Percentiles rank a stretch among this genome's conserved stretches.
Conservation (phyloP, 2,888 invertebrate genomes). For the Saturnia pavonia region DNA sequence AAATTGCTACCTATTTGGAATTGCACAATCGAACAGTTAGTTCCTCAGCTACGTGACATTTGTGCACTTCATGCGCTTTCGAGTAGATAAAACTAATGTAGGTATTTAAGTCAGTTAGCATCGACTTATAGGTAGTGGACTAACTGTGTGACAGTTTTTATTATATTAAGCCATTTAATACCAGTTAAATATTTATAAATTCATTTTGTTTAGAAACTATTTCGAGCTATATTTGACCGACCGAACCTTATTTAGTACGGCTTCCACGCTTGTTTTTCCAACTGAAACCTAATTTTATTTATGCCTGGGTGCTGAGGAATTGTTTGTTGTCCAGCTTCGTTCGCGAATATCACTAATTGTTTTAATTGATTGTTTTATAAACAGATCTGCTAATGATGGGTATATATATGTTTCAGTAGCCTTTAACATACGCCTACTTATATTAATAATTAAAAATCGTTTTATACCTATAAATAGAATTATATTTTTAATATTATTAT, state of each 20-base stretch:
- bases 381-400: not conserved
- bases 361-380: not conserved
- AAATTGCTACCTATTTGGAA: not conserved
- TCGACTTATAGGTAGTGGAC: not conserved
- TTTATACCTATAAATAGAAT: not conserved
- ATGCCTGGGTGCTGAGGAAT: not conserved
- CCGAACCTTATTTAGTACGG: not conserved
- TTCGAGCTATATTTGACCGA: not conserved
- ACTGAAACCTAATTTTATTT: not conserved
- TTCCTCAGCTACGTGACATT: not conserved
- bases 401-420: not conserved
- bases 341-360: not conserved
- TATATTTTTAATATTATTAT: not conserved
- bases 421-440: not conserved
- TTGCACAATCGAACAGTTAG: not conserved
- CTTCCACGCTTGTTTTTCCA: not conserved
- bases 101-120: not conserved
- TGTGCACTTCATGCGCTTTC: not conserved
- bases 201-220: not conserved
- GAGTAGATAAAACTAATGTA: not conserved
- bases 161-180: not conserved
- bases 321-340: not conserved
- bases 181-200: not conserved
- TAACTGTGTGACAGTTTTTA: not conserved
- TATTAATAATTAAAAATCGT: not conserved